phyloP scores from a whole-genome alignment of 2,888 invertebrate species.

The Callyntrura guangdongensis region DNA sequence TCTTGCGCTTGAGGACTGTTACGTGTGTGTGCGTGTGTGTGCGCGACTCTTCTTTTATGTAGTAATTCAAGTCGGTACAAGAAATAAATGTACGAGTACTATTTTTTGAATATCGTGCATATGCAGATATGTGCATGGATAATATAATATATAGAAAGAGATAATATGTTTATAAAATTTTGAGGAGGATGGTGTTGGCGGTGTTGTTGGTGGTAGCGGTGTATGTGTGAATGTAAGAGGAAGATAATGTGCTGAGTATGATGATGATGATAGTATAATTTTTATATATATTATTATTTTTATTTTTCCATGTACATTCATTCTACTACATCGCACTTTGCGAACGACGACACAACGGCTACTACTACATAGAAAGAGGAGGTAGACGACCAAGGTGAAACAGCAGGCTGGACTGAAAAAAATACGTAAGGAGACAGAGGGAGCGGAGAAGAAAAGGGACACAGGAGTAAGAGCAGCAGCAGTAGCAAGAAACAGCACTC shows the following conservation, averaged over 20 bases:
- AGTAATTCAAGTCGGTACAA: not conserved
- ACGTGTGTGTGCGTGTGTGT: too few relatives aligned
- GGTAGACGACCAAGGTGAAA: slow-evolving; percentile 45
- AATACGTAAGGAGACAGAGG: not conserved
- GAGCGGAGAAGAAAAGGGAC: slow-evolving; percentile 21
- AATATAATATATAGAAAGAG: not conserved
- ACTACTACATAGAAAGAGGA: slow-evolving; percentile 15
- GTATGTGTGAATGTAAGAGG: not conserved
- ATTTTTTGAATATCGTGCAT: too few relatives aligned
- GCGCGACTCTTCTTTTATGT: not conserved
- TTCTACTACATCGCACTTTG: not conserved
- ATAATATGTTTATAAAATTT: not conserved
- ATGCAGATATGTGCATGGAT: too few relatives aligned
- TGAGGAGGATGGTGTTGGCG: slow-evolving; percentile 1
- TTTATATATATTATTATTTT: slow-evolving; percentile 1
- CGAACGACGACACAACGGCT: not conserved
- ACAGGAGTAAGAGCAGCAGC: not conserved
- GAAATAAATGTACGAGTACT: not conserved
- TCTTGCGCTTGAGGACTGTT: not conserved
- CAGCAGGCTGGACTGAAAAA: slow-evolving; percentile 44
- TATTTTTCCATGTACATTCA: slow-evolving; percentile 7
- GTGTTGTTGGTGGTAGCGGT: not conserved
- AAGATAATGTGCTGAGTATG: not conserved
- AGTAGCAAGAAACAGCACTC: not conserved
- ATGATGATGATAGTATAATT: slow-evolving; percentile 11